Evolutionary conservation across 1,140 invertebrate genomes (phyloP).

Genomic region (Holotrichia oblita): DNA sequence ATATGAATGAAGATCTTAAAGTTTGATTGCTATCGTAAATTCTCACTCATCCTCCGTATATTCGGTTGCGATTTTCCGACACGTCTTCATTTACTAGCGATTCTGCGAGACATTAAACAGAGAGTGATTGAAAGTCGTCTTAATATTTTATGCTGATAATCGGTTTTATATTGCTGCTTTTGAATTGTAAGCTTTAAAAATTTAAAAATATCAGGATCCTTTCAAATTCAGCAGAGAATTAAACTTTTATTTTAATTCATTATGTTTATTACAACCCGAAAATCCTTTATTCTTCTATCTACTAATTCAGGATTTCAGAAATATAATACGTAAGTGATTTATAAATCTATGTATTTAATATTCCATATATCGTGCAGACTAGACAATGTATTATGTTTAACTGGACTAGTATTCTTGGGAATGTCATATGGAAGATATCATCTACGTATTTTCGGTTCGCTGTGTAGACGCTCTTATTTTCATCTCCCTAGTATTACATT

Average conservation of each 20-base stretch:
- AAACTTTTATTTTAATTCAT: too few species aligned
- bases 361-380: neutral
- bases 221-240: too few species aligned
- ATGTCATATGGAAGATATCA: slow-evolving; percentile 21
- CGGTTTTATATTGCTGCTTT: too few species aligned
- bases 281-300: too few species aligned
- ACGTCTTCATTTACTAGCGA: neutral
- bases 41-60: neutral
- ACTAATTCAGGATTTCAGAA: too few species aligned
- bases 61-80: neutral
- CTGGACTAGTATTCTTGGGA: neutral
- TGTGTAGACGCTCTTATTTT: slow-evolving; percentile 3
- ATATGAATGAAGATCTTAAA: neutral
- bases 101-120: neutral
- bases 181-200: too few species aligned
- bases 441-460: slow-evolving; percentile 11
- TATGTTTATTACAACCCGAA: too few species aligned
- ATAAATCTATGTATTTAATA: too few species aligned
- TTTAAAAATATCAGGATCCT: too few species aligned
- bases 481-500: slow-evolving; percentile 3
- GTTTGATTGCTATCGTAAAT: slow-evolving; percentile 13
- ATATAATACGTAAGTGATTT: too few species aligned
- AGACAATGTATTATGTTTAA: neutral
- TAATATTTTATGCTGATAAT: neutral
- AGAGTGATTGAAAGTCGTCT: neutral